phyloP scores from a whole-genome alignment of 2,888 invertebrate genomes.

The Conus canariensis region DNA sequence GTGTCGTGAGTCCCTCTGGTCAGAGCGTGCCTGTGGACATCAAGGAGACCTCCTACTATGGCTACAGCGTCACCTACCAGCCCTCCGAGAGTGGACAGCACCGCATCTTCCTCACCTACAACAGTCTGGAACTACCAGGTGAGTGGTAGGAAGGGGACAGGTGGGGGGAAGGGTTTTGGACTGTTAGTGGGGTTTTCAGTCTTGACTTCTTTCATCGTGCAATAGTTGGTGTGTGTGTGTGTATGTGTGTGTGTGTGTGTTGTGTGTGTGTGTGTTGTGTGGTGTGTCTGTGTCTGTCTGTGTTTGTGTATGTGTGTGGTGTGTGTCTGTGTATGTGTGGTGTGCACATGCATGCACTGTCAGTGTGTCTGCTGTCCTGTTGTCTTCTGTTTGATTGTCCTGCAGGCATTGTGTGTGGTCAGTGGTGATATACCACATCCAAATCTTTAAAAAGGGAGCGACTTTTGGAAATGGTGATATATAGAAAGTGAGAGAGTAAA shows the following conservation, averaged over 20 bases:
- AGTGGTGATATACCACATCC: too few relatives aligned
- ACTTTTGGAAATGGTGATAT: not conserved
- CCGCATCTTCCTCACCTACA: conserved; percentile 83
- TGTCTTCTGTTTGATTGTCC: too few relatives aligned
- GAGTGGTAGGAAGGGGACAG: conserved; percentile 44
- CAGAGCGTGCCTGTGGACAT: conserved; percentile 88
- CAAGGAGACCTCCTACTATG: conserved; percentile 66
- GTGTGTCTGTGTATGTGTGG: not conserved
- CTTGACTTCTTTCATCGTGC: not conserved
- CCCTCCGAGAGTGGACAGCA: conserved; percentile 91
- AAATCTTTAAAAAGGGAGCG: not conserved
- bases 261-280: not conserved
- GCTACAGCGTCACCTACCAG: conserved; percentile 88
- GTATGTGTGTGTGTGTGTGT: not conserved
- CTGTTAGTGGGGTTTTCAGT: too few relatives aligned
- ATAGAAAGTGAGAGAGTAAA: not conserved
- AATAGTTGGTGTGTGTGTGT: not conserved
- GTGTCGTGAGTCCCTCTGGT: conserved; percentile 91
- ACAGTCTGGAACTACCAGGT: conserved; percentile 82
- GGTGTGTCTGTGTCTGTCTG: not conserved
- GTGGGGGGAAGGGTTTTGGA: not conserved
- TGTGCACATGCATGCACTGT: not conserved
- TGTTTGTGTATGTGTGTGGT: not conserved
- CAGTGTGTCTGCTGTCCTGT: too few relatives aligned
- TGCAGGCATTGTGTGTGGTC: too few relatives aligned